A percentile compares a stretch with the other conserved stretches of the same genome.
Conservation (phyloP, 2,113 vertebrate genomes). For the Helogale parvula region DNA sequence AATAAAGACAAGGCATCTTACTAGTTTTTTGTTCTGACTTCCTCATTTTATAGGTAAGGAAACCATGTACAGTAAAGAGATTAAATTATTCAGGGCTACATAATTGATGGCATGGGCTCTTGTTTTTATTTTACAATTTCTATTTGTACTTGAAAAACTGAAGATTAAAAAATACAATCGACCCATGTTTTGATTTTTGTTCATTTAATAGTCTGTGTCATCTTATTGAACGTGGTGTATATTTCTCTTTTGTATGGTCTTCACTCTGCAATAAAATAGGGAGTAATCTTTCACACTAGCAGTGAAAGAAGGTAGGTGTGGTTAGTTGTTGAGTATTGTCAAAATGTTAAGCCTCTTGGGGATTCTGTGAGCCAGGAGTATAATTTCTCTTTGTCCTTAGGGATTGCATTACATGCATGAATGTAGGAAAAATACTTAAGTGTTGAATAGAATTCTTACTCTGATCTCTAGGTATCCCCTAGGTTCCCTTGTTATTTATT, state of each 20-base stretch:
- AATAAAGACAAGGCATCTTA: not conserved
- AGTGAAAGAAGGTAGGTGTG: not conserved
- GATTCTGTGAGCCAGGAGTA: not conserved
- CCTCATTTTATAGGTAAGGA: constrained; percentile 1
- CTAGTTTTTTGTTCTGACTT: not conserved
- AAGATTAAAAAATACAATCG: not conserved
- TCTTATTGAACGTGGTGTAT: not conserved
- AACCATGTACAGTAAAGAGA: not conserved
- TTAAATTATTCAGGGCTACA: not conserved
- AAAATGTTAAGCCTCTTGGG: not conserved
- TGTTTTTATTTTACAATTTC: constrained; percentile 38
- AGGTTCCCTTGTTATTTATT: not conserved
- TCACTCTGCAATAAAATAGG: not conserved
- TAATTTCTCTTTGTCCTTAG: not conserved
- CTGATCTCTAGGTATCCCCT: not conserved
- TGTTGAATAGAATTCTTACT: not conserved
- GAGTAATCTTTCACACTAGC: not conserved
- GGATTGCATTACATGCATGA: constrained; percentile 26
- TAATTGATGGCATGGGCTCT: not conserved
- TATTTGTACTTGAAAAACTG: not conserved
- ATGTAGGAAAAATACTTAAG: constrained; percentile 11
- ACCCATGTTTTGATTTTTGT: constrained; percentile 19
- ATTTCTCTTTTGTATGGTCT: not conserved
- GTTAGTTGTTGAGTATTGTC: not conserved
- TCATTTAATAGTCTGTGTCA: not conserved